phyloP scores from a whole-genome alignment of 92 coral and sea anemone species.

The Siderastrea radians region DNA sequence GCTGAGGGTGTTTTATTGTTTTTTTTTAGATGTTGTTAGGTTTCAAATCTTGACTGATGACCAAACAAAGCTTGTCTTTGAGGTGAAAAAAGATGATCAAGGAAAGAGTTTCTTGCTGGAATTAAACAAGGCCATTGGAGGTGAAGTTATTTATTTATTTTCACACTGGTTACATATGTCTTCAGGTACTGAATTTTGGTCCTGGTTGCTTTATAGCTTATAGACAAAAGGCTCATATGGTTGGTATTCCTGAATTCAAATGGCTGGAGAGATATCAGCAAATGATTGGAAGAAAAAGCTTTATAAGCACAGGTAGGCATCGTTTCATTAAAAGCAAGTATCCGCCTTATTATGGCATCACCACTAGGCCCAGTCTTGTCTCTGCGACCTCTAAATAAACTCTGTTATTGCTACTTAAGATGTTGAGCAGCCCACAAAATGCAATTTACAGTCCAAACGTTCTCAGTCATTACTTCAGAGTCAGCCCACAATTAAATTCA shows the following conservation, averaged over 20 bases:
- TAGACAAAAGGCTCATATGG: slow-evolving; percentile 79
- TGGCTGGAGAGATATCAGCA: slow-evolving; percentile 92
- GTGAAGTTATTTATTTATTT: slow-evolving; percentile 38
- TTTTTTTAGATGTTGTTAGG: slow-evolving; percentile 53
- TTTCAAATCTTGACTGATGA: slow-evolving; percentile 84
- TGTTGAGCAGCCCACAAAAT: no score
- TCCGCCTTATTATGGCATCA: no score
- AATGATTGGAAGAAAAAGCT: slow-evolving; percentile 69
- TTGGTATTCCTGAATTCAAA: slow-evolving; percentile 90
- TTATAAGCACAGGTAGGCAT: slow-evolving; percentile 56
- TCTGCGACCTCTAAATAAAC: no score
- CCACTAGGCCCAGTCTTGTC: no score
- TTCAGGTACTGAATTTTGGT: not conserved
- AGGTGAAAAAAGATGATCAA: slow-evolving; percentile 71
- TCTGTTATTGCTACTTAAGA: no score
- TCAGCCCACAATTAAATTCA: no score
- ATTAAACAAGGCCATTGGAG: slow-evolving; percentile 78
- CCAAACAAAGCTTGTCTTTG: slow-evolving; percentile 81
- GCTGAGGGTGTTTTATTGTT: no score
- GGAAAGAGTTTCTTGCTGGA: slow-evolving; percentile 80
- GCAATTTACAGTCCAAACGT: no score
- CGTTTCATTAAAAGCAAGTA: not conserved
- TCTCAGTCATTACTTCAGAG: no score
- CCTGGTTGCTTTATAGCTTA: slow-evolving; percentile 63
- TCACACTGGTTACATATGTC: not conserved